phyloP scores from a whole-genome alignment of 2,113 vertebrate species.

The Campylomormyrus numenius region DNA sequence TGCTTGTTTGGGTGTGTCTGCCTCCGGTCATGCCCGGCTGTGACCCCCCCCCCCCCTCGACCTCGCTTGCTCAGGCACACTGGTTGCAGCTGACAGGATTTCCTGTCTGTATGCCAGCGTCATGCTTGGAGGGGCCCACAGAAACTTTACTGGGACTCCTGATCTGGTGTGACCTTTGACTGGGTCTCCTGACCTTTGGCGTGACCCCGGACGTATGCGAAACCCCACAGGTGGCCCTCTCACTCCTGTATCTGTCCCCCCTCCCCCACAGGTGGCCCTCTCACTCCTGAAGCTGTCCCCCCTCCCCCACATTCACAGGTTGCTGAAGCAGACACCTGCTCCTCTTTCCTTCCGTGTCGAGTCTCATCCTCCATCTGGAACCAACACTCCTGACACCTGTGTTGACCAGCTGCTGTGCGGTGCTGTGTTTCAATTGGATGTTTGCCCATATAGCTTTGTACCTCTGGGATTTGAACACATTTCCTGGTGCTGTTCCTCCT shows the following conservation, averaged over 20 bases:
- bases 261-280: background rate
- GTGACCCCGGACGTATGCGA: too few species aligned
- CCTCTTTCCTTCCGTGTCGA: background rate
- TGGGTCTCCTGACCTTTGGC: too few species aligned
- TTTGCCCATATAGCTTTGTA: background rate
- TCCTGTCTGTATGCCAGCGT: too few species aligned
- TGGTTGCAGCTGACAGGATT: too few species aligned
- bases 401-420: background rate
- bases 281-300: background rate
- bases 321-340: background rate
- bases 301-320: background rate
- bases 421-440: background rate
- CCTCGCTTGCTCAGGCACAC: too few species aligned
- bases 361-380: background rate
- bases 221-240: too few species aligned
- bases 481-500: background rate
- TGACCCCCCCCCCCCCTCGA: too few species aligned
- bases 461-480: background rate
- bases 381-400: background rate
- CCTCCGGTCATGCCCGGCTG: too few species aligned
- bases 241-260: too few species aligned
- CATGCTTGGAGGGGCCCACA: too few species aligned
- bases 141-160: too few species aligned
- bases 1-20: background rate
- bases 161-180: too few species aligned